Percentiles rank a stretch among this genome's conserved stretches.
These are phyloP conservation scores for Macroramphosus scolopax DNA, from an alignment of 2,797 vertebrate species.

Conservation along the genomic window DNA sequence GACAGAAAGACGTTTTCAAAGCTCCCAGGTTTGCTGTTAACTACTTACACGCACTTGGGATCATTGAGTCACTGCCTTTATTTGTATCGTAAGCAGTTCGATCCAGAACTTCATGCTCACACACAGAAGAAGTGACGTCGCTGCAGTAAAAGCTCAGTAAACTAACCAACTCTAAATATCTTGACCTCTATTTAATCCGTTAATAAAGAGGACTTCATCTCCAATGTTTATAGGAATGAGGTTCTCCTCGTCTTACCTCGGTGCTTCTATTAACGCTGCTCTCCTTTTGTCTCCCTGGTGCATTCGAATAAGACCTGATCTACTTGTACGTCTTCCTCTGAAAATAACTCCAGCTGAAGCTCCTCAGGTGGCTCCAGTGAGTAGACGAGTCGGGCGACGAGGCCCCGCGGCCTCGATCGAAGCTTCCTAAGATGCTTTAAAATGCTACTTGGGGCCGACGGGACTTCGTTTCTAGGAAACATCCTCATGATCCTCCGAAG, in stretches of 20 bases:
- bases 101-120: too few relatives aligned
- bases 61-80: too few relatives aligned
- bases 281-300: slow-evolving; percentile 37
- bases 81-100: too few relatives aligned
- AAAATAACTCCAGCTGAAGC: slow-evolving; percentile 25
- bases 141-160: too few relatives aligned
- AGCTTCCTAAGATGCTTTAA: background rate
- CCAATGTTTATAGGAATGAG: slow-evolving; percentile 23
- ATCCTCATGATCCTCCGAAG: slow-evolving; percentile 27
- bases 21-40: slow-evolving; percentile 17
- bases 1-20: slow-evolving; percentile 39
- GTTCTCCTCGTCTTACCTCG: slow-evolving; percentile 19
- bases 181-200: too few relatives aligned
- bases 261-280: slow-evolving; percentile 35
- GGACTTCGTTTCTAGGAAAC: slow-evolving; percentile 31
- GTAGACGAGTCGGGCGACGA: background rate
- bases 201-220: slow-evolving; percentile 6
- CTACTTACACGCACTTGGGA: too few relatives aligned
- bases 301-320: slow-evolving; percentile 29
- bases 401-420: slow-evolving; percentile 17
- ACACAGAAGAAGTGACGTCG: too few relatives aligned
- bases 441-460: background rate
- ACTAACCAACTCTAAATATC: too few relatives aligned
- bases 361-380: background rate
- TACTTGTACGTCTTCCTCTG: slow-evolving; percentile 23